Percentiles rank a stretch among this genome's conserved stretches.
phyloP scores from a whole-genome alignment of 1,140 invertebrate genomes.

The Drosophila teissieri region DNA sequence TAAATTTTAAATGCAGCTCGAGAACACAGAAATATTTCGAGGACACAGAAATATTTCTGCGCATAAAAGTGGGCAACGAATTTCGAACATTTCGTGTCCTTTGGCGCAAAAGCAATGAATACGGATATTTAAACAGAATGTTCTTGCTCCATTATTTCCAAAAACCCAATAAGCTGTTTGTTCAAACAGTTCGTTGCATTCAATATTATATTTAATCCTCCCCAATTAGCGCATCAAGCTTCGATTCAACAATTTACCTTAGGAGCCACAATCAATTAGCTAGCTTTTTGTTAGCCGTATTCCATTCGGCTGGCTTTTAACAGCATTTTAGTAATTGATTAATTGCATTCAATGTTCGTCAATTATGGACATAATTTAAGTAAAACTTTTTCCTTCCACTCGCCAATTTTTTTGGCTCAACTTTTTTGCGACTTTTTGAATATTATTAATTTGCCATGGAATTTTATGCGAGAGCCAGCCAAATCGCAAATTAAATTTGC shows the following conservation, averaged over 20 bases:
- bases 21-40: constrained; percentile 22
- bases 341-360: constrained; percentile 53
- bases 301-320: constrained; percentile 21
- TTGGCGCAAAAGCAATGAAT: neutral
- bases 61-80: constrained; percentile 38
- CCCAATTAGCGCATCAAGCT: neutral
- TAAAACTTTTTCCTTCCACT: constrained; percentile 20
- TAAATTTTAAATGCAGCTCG: constrained; percentile 32
- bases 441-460: constrained; percentile 40
- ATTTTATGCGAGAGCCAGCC: constrained; percentile 55
- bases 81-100: constrained; percentile 19
- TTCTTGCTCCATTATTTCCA: neutral
- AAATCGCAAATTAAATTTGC: constrained; percentile 74
- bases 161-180: no score
- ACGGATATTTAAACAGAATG: neutral
- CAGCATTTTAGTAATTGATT: constrained; percentile 63
- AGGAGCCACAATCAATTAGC: constrained; percentile 16
- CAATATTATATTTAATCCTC: neutral
- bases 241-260: neutral
- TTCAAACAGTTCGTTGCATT: no score
- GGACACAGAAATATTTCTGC: constrained; percentile 30
- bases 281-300: constrained; percentile 6
- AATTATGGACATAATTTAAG: constrained; percentile 43
- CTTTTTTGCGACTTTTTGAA: constrained; percentile 26
- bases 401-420: neutral